A percentile compares a stretch with the other conserved stretches of the same genome.
These are phyloP conservation scores for Metalampra italica DNA, from an alignment of 2,888 invertebrate species.

Conservation along the genomic window DNA sequence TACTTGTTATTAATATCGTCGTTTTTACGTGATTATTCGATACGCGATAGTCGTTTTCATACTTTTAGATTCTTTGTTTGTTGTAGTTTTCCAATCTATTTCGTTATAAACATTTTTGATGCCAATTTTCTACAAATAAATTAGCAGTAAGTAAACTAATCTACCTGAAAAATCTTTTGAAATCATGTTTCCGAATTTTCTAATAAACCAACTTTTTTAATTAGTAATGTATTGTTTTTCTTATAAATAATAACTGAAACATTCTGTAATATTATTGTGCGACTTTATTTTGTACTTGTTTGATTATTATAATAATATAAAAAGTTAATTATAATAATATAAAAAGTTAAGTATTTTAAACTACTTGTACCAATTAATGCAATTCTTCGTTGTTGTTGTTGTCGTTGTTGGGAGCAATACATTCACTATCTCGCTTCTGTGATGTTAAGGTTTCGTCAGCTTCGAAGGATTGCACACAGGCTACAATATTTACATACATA, in stretches of 20 bases:
- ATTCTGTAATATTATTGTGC: constrained; percentile 18
- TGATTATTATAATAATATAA: constrained; percentile 28
- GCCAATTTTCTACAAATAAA: constrained; percentile 32
- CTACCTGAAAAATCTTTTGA: constrained; percentile 34
- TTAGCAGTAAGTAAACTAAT: constrained; percentile 24
- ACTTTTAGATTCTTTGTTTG: not conserved
- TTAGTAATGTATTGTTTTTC: not conserved
- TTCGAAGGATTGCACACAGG: too few species aligned
- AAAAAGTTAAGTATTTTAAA: not conserved
- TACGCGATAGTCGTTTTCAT: too few species aligned
- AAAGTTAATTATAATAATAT: constrained; percentile 4
- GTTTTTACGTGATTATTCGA: too few species aligned
- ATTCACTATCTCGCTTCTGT: too few species aligned
- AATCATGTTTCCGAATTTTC: constrained; percentile 35
- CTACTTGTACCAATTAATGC: too few species aligned
- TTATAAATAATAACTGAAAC: constrained; percentile 3
- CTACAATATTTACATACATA: not conserved
- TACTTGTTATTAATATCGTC: too few species aligned
- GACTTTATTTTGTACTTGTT: constrained; percentile 35
- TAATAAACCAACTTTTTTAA: constrained; percentile 25
- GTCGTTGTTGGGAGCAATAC: too few species aligned
- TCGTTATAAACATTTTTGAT: constrained; percentile 20
- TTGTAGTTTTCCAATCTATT: too few species aligned
- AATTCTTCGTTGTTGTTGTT: too few species aligned
- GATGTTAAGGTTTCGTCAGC: too few species aligned